Percentiles rank a stretch among this genome's conserved stretches.
Evolutionary conservation across 2,888 invertebrate genomes (phyloP).

Genomic region (Copidosoma aretas): DNA sequence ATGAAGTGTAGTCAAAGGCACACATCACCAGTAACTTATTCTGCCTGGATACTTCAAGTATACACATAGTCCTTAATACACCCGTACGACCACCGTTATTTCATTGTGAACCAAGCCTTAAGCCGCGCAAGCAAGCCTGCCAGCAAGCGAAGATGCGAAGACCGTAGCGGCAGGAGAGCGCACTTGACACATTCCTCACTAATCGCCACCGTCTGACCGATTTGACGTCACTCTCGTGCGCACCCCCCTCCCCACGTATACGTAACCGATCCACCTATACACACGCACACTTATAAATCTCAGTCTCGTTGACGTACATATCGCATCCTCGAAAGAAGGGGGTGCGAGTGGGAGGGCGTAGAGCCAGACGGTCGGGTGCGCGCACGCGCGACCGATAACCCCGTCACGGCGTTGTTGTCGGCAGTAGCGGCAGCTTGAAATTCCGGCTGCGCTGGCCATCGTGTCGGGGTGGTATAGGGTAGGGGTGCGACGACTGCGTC

Average conservation of each 20-base stretch:
- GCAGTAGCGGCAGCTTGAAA: background rate
- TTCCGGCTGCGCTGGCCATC: background rate
- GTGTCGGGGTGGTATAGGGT: background rate
- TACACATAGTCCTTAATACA: no score
- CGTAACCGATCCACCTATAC: background rate
- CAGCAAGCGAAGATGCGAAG: no score
- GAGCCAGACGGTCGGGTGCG: background rate
- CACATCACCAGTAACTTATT: no score
- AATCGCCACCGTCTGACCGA: conserved; percentile 28
- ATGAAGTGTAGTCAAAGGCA: no score
- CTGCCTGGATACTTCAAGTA: no score
- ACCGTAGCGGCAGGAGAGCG: background rate
- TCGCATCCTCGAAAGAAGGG: background rate
- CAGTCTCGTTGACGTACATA: background rate
- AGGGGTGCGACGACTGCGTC: conserved; percentile 8
- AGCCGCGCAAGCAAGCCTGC: no score
- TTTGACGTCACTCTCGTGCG: conserved; percentile 16
- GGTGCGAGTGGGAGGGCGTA: no score
- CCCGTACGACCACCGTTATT: no score
- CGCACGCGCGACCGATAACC: conserved; percentile 25
- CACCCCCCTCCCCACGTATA: background rate
- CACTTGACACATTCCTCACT: conserved; percentile 28
- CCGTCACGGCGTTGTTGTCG: background rate
- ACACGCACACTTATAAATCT: background rate
- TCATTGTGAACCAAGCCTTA: no score